These are phyloP conservation scores for Eupelmus urozonus DNA, from an alignment of 2,888 invertebrate species.

Conservation along the genomic window DNA sequence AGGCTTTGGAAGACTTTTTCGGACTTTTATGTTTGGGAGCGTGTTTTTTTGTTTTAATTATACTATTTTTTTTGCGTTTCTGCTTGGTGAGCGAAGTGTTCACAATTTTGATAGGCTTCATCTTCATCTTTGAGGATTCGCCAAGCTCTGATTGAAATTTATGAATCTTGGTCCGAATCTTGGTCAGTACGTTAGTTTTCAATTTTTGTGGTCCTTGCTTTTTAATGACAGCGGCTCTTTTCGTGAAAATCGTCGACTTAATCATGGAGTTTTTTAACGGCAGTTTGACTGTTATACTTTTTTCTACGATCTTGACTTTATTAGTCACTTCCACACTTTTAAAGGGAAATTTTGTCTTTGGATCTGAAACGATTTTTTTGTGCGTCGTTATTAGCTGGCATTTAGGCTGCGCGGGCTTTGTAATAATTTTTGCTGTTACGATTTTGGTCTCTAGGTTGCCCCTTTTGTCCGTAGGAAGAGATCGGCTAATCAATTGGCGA, in stretches of 20 bases:
- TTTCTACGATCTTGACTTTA: not conserved
- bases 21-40: not conserved
- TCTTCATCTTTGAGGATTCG: conserved; percentile 1
- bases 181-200: conserved; percentile 9
- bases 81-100: not conserved
- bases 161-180: conserved; percentile 8
- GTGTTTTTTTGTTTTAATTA: conserved; percentile 18
- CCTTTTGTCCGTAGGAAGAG: not conserved
- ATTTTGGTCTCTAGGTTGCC: conserved; percentile 16
- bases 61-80: conserved; percentile 3
- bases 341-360: conserved; percentile 11
- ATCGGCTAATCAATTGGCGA: conserved; percentile 55
- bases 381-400: not conserved
- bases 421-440: conserved; percentile 13
- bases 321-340: not conserved
- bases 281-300: conserved; percentile 11
- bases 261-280: conserved; percentile 13
- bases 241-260: conserved; percentile 18
- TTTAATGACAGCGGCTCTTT: conserved; percentile 16
- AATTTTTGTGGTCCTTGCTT: conserved; percentile 25
- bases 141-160: conserved; percentile 10
- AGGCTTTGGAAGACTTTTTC: conserved; percentile 37
- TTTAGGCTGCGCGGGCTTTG: conserved; percentile 18
- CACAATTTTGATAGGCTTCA: not conserved
- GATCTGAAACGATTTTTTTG: not conserved